phyloP scores from a whole-genome alignment of 2,888 invertebrate genomes.

The Brachyopa scutellaris region DNA sequence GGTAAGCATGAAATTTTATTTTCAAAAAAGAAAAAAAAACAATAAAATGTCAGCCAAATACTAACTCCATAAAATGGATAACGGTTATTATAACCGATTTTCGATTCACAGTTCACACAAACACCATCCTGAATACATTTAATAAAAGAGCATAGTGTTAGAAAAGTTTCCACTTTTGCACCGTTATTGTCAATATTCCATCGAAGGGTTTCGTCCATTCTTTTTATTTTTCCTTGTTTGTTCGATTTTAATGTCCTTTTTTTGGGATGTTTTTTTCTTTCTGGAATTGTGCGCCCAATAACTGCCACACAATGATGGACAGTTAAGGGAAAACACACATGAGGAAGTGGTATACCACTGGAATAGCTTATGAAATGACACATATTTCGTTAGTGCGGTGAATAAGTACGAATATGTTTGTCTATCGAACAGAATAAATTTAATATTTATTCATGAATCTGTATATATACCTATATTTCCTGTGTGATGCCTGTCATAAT shows the following conservation, averaged over 20 bases:
- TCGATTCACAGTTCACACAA: slow-evolving; percentile 48
- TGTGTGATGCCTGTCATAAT: slow-evolving; percentile 18
- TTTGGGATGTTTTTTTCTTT: slow-evolving; percentile 12
- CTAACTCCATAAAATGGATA: slow-evolving; percentile 59
- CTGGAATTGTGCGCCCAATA: slow-evolving; percentile 4
- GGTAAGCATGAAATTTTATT: slow-evolving; percentile 51
- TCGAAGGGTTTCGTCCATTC: slow-evolving; percentile 1
- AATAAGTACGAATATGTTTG: too few species aligned
- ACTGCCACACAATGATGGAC: slow-evolving; percentile 28
- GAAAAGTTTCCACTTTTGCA: slow-evolving; percentile 5
- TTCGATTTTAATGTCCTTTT: slow-evolving; percentile 32
- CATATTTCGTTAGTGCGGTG: background rate
- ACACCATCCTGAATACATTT: slow-evolving; percentile 27
- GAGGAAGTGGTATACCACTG: background rate
- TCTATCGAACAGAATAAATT: too few species aligned
- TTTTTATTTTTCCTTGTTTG: slow-evolving; percentile 3
- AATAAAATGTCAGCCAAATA: background rate
- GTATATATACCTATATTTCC: background rate
- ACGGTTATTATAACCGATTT: slow-evolving; percentile 58
- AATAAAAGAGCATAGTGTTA: slow-evolving; percentile 20
- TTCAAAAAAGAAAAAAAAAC: slow-evolving; percentile 19
- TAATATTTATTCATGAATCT: slow-evolving; percentile 17
- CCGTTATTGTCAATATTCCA: slow-evolving; percentile 50
- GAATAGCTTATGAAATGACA: background rate
- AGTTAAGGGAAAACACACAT: slow-evolving; percentile 18